These are phyloP conservation scores for Apus apus DNA, from an alignment of 2,113 vertebrate species.

Conservation along the genomic window DNA sequence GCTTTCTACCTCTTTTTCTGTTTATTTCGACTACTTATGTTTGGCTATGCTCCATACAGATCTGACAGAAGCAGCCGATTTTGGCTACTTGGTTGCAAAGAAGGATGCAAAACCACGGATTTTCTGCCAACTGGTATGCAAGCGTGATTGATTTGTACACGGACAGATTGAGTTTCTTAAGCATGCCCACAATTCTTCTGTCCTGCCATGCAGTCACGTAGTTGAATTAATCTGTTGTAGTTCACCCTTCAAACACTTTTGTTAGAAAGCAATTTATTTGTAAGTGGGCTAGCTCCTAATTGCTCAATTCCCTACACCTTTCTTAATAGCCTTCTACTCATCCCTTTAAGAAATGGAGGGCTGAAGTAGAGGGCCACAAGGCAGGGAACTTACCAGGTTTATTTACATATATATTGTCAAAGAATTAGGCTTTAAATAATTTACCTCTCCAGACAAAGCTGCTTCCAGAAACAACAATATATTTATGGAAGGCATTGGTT, in stretches of 20 bases:
- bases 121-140: not conserved
- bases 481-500: not conserved
- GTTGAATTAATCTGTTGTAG: not conserved
- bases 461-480: not conserved
- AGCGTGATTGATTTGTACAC: not conserved
- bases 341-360: not conserved
- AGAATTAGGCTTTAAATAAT: slow-evolving; percentile 14
- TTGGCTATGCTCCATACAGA: not conserved
- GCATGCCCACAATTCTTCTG: accelerated
- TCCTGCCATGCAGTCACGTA: not conserved
- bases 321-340: not conserved
- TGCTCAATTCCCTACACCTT: not conserved
- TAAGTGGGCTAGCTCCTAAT: not conserved
- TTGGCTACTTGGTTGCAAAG: not conserved
- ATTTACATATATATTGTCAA: not conserved
- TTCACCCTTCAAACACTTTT: not conserved
- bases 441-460: not conserved
- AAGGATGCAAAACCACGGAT: not conserved
- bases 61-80: not conserved
- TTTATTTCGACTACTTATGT: not conserved
- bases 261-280: not conserved
- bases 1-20: not conserved
- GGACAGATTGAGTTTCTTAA: not conserved
- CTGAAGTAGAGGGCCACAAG: not conserved
- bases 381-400: not conserved